phyloP scores from a whole-genome alignment of 2,888 invertebrate genomes.

The Nemurella pictetii region DNA sequence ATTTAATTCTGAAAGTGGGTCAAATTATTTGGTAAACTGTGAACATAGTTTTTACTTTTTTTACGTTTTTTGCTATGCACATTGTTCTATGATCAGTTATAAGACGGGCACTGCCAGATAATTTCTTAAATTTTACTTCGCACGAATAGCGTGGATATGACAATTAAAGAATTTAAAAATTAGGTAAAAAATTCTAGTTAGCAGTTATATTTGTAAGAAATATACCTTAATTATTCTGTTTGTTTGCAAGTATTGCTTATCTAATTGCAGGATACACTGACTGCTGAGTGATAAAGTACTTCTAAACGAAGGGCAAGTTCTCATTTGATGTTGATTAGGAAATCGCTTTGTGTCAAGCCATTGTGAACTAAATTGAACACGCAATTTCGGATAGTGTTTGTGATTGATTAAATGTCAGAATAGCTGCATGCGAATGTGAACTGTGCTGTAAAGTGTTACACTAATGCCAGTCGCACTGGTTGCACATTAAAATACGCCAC shows the following conservation, averaged over 20 bases:
- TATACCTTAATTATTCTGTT: background rate
- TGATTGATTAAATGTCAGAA: background rate
- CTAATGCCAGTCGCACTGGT: background rate
- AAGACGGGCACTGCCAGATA: background rate
- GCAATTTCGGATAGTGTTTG: background rate
- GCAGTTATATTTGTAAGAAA: too few species aligned
- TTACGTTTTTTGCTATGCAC: background rate
- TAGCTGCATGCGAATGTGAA: background rate
- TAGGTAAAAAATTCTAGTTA: background rate
- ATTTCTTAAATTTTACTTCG: background rate
- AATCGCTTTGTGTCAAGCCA: background rate
- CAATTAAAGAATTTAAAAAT: background rate
- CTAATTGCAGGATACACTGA: background rate
- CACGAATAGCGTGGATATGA: background rate
- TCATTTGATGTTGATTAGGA: background rate
- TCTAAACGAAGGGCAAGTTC: background rate
- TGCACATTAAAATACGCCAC: background rate
- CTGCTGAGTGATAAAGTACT: background rate
- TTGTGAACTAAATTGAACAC: background rate
- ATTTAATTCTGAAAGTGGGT: background rate
- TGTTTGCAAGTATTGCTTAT: background rate
- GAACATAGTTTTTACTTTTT: background rate
- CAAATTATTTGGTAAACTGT: background rate
- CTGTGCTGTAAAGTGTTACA: background rate
- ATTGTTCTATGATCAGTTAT: background rate